These are phyloP conservation scores for Agrotis ipsilon DNA, from an alignment of 2,888 invertebrate species.

Conservation along the genomic window DNA sequence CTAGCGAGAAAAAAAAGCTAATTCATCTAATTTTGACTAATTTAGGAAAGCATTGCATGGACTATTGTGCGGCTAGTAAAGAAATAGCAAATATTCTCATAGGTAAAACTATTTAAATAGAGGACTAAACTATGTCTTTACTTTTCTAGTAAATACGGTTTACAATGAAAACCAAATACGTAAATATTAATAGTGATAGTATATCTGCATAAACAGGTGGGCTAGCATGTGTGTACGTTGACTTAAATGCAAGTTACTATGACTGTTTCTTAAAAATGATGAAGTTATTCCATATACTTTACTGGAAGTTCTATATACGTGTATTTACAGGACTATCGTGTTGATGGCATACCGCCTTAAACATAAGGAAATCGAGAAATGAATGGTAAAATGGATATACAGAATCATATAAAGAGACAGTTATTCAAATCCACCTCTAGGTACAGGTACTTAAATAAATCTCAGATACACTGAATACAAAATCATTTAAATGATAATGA, in stretches of 20 bases:
- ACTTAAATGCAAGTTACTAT: conserved; percentile 1
- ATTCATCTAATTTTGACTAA: conserved; percentile 77
- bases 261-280: neutral
- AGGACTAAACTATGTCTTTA: conserved; percentile 49
- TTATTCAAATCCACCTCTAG: conserved; percentile 23
- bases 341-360: conserved; percentile 37
- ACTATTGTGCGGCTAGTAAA: conserved; percentile 83
- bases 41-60: conserved; percentile 82
- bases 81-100: conserved; percentile 68
- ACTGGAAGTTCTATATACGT: conserved; percentile 10
- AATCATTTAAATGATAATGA: conserved; percentile 1
- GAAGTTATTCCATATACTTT: neutral
- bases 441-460: neutral
- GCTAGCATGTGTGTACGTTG: conserved; percentile 32
- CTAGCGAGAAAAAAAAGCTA: conserved; percentile 83
- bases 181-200: conserved; percentile 33
- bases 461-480: conserved; percentile 3
- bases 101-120: conserved; percentile 54
- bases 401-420: conserved; percentile 28
- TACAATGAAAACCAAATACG: conserved; percentile 41
- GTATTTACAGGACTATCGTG: conserved; percentile 13
- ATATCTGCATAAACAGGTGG: conserved; percentile 32
- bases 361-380: conserved; percentile 38
- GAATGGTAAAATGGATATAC: conserved; percentile 21
- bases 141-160: conserved; percentile 42